Conservation (phyloP, 2,797 vertebrate genomes). For the Rallus crepitans region DNA sequence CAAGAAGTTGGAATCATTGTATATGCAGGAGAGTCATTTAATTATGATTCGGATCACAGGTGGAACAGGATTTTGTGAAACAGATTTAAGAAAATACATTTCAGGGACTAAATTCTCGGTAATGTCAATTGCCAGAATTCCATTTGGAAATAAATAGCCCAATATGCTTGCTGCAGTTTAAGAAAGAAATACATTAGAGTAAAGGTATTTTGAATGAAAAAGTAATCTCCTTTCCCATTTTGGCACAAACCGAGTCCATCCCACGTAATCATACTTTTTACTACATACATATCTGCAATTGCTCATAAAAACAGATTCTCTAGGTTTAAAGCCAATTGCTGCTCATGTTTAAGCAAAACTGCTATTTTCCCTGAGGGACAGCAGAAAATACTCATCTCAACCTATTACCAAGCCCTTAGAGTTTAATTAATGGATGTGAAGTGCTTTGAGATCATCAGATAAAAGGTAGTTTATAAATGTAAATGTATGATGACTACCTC, state of each 20-base stretch:
- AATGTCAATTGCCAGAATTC: not conserved
- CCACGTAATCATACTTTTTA: not conserved
- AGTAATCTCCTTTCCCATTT: conserved; percentile 12
- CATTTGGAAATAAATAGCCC: not conserved
- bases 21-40: not conserved
- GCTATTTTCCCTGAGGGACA: not conserved
- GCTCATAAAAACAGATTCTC: not conserved
- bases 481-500: not conserved
- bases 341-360: not conserved
- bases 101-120: not conserved
- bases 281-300: not conserved
- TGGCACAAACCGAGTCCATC: not conserved
- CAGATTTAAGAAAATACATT: not conserved
- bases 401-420: not conserved
- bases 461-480: not conserved
- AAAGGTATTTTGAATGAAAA: conserved; percentile 24
- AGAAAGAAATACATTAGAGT: not conserved
- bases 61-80: not conserved
- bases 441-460: not conserved
- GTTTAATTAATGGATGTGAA: conserved; percentile 30
- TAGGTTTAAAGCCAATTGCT: not conserved
- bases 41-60: not conserved
- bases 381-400: not conserved
- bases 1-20: not conserved
- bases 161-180: not conserved